Percentiles rank a stretch among this genome's conserved stretches.
Conservation (phyloP, 2,888 invertebrate species). For the Cryptocephalus primarius region DNA sequence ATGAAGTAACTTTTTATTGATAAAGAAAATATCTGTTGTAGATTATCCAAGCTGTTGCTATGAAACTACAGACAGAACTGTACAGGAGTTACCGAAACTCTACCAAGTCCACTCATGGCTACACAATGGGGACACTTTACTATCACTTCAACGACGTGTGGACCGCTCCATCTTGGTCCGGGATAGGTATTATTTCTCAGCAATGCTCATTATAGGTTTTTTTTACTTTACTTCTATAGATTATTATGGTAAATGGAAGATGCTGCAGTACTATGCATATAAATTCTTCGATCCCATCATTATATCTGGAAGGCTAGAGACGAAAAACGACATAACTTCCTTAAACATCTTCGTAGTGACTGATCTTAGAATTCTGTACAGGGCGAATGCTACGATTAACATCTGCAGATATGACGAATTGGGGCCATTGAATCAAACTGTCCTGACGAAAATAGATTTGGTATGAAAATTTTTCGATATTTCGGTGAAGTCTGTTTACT, state of each 20-base stretch:
- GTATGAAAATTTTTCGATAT: neutral
- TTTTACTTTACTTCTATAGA: slow-evolving; percentile 18
- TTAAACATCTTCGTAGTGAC: slow-evolving; percentile 56
- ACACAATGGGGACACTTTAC: slow-evolving; percentile 93
- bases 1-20: too few species aligned
- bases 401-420: slow-evolving; percentile 44
- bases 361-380: slow-evolving; percentile 34
- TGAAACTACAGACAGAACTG: slow-evolving; percentile 74
- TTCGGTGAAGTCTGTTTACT: neutral
- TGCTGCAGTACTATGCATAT: slow-evolving; percentile 74
- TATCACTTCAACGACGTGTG: slow-evolving; percentile 98
- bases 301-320: slow-evolving; percentile 44
- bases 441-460: neutral
- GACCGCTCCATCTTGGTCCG: slow-evolving; percentile 94
- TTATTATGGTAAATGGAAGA: slow-evolving; percentile 32
- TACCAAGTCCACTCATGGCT: slow-evolving; percentile 44
- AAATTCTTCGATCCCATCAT: slow-evolving; percentile 74
- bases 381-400: slow-evolving; percentile 38
- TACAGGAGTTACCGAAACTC: slow-evolving; percentile 43
- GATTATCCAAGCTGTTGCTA: slow-evolving; percentile 79
- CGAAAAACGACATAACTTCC: slow-evolving; percentile 44
- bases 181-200: slow-evolving; percentile 53
- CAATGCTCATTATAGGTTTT: neutral
- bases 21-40: slow-evolving; percentile 36
- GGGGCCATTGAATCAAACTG: neutral